Evolutionary conservation across 2,113 vertebrate species (phyloP).

Genomic region (Dicaeum eximium): DNA sequence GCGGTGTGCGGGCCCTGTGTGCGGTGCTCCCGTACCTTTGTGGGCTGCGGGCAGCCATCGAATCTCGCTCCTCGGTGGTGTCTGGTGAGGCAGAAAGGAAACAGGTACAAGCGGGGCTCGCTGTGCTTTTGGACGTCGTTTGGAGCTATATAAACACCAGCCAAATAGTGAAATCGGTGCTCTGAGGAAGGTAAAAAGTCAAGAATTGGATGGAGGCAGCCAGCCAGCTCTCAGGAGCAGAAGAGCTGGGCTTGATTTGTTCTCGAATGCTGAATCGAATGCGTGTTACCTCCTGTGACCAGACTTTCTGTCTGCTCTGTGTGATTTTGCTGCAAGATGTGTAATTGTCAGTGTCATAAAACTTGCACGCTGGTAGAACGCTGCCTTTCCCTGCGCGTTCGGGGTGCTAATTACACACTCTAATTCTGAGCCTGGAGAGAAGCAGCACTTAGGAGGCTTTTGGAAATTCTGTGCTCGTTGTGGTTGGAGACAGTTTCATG

Average conservation of each 20-base stretch:
- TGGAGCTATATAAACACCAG: neutral
- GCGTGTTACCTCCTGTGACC: neutral
- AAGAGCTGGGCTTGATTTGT: neutral
- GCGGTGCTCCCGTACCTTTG: neutral
- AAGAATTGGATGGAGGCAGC: neutral
- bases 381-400: neutral
- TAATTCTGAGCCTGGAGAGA: neutral
- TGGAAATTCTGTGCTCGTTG: neutral
- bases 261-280: neutral
- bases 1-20: neutral
- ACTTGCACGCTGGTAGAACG: rapidly evolving
- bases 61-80: rapidly evolving
- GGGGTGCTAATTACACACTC: neutral
- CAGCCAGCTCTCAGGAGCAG: neutral
- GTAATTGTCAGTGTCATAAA: neutral
- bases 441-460: neutral
- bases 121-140: rapidly evolving
- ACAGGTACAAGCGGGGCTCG: rapidly evolving
- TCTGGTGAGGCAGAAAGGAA: neutral
- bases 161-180: neutral
- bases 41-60: rapidly evolving
- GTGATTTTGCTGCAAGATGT: neutral
- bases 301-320: neutral
- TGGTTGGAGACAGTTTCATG: neutral
- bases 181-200: neutral